These are phyloP conservation scores for Ornithoptera priamus DNA, from an alignment of 2,888 invertebrate species.

Conservation along the genomic window DNA sequence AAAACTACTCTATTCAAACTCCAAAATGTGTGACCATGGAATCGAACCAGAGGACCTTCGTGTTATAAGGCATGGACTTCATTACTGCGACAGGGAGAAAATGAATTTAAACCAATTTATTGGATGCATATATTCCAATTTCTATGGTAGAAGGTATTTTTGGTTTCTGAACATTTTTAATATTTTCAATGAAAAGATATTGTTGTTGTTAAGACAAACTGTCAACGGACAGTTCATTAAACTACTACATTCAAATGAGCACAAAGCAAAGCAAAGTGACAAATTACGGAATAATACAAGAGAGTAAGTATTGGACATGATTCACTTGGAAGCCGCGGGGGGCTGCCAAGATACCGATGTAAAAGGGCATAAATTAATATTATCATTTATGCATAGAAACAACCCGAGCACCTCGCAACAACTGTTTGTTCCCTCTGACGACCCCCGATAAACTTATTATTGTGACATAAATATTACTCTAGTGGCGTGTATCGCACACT, in stretches of 20 bases:
- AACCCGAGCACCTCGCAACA: conserved; percentile 45
- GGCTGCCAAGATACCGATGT: conserved; percentile 44
- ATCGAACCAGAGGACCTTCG: too few relatives aligned
- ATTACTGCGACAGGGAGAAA: too few relatives aligned
- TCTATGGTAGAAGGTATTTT: too few relatives aligned
- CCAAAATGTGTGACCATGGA: too few relatives aligned
- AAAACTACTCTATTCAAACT: too few relatives aligned
- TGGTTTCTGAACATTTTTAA: too few relatives aligned
- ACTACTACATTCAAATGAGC: conserved; percentile 6
- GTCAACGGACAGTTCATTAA: conserved; percentile 17
- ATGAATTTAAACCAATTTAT: too few relatives aligned
- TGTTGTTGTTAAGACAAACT: not conserved
- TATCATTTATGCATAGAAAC: conserved; percentile 52
- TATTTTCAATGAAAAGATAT: too few relatives aligned
- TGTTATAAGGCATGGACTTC: too few relatives aligned
- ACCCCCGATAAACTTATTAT: conserved; percentile 75
- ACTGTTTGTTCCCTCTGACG: conserved; percentile 62
- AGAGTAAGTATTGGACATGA: conserved; percentile 31
- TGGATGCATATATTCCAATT: too few relatives aligned
- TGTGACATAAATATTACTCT: conserved; percentile 68
- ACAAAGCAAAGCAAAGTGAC: conserved; percentile 19
- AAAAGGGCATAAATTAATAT: conserved; percentile 52
- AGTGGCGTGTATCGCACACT: conserved; percentile 35
- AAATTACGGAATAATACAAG: conserved; percentile 26
- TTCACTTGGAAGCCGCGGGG: conserved; percentile 46